A percentile compares a stretch with the other conserved stretches of the same genome.
These are phyloP conservation scores for Lepeophtheirus nordmannii DNA, from an alignment of 2,888 invertebrate genomes.

Conservation along the genomic window DNA sequence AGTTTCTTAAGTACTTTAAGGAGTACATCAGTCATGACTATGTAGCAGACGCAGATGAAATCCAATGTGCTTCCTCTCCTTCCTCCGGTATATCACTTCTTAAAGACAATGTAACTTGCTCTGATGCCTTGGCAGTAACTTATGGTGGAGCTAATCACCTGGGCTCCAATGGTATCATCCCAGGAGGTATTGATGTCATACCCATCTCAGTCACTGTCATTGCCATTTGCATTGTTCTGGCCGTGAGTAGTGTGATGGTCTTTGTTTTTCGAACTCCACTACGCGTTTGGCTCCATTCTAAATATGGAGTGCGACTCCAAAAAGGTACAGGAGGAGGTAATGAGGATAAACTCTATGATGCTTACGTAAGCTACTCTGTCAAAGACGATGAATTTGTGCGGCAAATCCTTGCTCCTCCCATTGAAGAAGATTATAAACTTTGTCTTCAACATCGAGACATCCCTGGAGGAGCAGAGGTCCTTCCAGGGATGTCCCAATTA, in stretches of 20 bases:
- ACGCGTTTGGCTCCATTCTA: slow-evolving; percentile 69
- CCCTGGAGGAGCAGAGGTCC: slow-evolving; percentile 43
- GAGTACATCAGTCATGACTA: background rate
- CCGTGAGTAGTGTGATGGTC: slow-evolving; percentile 57
- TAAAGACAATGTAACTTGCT: slow-evolving; percentile 65
- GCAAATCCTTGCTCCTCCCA: slow-evolving; percentile 62
- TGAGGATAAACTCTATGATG: slow-evolving; percentile 71
- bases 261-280: slow-evolving; percentile 72
- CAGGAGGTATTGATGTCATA: slow-evolving; percentile 47
- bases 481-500: slow-evolving; percentile 64
- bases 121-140: slow-evolving; percentile 62
- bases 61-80: slow-evolving; percentile 50
- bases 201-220: slow-evolving; percentile 65
- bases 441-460: slow-evolving; percentile 79
- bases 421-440: slow-evolving; percentile 59
- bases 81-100: slow-evolving; percentile 63
- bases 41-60: background rate
- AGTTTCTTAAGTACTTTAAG: slow-evolving; percentile 66
- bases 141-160: slow-evolving; percentile 49
- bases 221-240: slow-evolving; percentile 56
- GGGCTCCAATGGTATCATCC: slow-evolving; percentile 52
- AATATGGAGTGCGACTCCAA: slow-evolving; percentile 66
- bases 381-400: slow-evolving; percentile 79
- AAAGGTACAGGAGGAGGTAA: slow-evolving; percentile 36
- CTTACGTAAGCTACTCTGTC: slow-evolving; percentile 78